These are phyloP conservation scores for Ennomos quercinarius DNA, from an alignment of 2,888 invertebrate species.

Conservation along the genomic window DNA sequence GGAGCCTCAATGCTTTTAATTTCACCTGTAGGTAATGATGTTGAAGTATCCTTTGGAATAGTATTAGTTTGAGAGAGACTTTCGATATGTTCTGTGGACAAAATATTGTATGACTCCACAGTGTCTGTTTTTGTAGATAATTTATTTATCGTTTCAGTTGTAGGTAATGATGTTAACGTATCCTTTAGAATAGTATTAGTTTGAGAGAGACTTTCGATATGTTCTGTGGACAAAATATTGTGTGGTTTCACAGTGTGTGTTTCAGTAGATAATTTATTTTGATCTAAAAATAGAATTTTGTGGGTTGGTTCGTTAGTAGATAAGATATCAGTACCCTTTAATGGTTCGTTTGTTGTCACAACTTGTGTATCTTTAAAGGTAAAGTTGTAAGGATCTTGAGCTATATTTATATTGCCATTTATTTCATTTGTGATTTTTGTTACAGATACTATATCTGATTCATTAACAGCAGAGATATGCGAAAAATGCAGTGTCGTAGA, in stretches of 20 bases:
- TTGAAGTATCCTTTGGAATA: background rate
- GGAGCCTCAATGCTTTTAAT: background rate
- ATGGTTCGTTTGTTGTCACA: background rate
- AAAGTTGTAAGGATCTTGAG: background rate
- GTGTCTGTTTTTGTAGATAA: background rate
- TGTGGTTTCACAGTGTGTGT: background rate
- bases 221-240: background rate
- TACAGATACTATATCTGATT: background rate
- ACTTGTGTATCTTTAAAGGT: background rate
- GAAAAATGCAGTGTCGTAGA: background rate
- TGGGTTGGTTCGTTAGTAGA: background rate
- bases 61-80: background rate
- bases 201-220: background rate
- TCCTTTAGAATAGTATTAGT: background rate
- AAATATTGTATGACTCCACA: background rate
- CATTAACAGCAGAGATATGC: background rate
- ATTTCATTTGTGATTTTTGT: background rate
- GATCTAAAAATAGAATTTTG: background rate
- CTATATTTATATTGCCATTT: background rate
- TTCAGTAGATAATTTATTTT: background rate
- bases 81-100: background rate
- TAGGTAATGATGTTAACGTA: background rate
- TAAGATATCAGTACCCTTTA: background rate
- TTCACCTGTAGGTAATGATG: background rate
- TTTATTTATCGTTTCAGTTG: background rate